A percentile compares a stretch with the other conserved stretches of the same genome.
Evolutionary conservation across 2,888 invertebrate species (phyloP).

Genomic region (Scrobipalpa atriplicella): DNA sequence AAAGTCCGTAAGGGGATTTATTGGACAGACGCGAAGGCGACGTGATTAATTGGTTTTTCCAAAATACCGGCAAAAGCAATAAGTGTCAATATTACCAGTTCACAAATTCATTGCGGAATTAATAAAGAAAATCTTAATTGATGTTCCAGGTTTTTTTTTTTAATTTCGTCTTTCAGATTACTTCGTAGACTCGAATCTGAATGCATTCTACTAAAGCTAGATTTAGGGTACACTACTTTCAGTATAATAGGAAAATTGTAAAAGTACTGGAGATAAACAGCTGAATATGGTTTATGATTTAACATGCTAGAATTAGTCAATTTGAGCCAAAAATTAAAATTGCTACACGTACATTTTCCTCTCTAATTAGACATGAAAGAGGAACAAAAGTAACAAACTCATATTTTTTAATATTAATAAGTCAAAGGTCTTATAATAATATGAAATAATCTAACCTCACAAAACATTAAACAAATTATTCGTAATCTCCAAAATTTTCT

Average conservation of each 20-base stretch:
- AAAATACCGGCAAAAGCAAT: constrained; percentile 72
- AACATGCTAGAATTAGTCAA: too few species aligned
- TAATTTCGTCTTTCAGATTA: not conserved
- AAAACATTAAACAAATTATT: not conserved
- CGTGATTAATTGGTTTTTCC: constrained; percentile 80
- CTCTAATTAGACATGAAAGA: too few species aligned
- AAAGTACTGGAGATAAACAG: too few species aligned
- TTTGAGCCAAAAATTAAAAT: too few species aligned
- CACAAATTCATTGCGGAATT: constrained; percentile 65
- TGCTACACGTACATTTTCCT: too few species aligned
- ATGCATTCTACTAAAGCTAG: too few species aligned
- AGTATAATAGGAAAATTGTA: too few species aligned
- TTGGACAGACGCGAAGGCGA: constrained; percentile 66
- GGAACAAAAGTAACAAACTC: too few species aligned
- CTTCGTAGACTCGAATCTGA: too few species aligned
- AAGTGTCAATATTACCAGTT: constrained; percentile 79
- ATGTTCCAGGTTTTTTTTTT: constrained; percentile 39
- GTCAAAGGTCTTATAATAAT: not conserved
- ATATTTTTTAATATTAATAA: not conserved
- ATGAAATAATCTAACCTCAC: not conserved
- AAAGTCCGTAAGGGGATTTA: constrained; percentile 81
- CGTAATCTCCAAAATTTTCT: not conserved
- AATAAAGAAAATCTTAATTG: constrained; percentile 66
- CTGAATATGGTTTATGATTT: too few species aligned
- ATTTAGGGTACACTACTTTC: too few species aligned